Evolutionary conservation across 35 echinoderm and acorn worm species (phyloP).

Genomic region (Chiridota heheva): DNA sequence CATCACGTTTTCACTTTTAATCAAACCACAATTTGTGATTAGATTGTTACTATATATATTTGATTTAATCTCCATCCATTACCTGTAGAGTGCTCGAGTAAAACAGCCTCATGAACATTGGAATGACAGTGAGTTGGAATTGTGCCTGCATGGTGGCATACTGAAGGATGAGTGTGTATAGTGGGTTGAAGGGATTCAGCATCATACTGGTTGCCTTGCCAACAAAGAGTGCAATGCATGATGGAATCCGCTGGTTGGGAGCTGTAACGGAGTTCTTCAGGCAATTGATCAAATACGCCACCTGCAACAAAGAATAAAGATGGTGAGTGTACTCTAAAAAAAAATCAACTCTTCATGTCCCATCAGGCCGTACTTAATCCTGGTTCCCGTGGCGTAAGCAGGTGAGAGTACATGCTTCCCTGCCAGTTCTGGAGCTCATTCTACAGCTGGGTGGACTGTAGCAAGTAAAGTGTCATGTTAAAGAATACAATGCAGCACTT

Average conservation of each 20-base stretch:
- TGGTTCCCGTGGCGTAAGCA: neutral
- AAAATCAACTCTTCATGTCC: neutral
- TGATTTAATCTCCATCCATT: neutral
- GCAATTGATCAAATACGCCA: constrained; percentile 69
- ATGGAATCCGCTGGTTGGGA: constrained; percentile 58
- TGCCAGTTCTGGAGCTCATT: neutral
- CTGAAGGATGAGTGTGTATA: constrained; percentile 72
- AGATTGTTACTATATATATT: neutral
- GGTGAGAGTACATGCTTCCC: neutral
- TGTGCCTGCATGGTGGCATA: constrained; percentile 75
- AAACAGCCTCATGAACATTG: constrained; percentile 67
- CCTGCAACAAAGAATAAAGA: constrained; percentile 34
- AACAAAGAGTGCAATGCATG: constrained; percentile 52
- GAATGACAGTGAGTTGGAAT: constrained; percentile 53
- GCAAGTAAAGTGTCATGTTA: no score
- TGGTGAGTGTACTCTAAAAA: neutral
- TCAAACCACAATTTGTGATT: neutral
- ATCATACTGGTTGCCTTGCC: constrained; percentile 41
- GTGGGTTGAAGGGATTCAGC: constrained; percentile 43
- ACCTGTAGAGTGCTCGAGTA: constrained; percentile 60
- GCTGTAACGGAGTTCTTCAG: constrained; percentile 72
- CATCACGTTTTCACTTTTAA: neutral
- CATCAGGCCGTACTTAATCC: neutral
- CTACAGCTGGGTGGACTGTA: neutral
- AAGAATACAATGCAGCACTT: no score